phyloP scores from a whole-genome alignment of 2,797 vertebrate genomes.

The Xyrichtys novacula region DNA sequence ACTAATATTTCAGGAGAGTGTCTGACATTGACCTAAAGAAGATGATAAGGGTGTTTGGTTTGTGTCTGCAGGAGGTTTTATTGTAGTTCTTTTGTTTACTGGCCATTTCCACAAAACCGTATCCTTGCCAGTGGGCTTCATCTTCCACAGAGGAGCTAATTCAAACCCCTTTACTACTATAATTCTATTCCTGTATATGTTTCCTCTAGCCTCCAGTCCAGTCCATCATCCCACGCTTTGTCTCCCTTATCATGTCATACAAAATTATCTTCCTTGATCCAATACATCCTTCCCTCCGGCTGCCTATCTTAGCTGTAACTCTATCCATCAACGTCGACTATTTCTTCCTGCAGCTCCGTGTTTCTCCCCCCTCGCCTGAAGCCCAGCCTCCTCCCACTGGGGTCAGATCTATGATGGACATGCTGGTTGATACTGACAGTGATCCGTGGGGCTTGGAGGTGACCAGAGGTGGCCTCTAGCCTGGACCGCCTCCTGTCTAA shows the following conservation, averaged over 20 bases:
- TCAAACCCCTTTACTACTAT: neutral
- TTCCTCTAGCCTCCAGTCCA: constrained; percentile 26
- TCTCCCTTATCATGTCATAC: constrained; percentile 56
- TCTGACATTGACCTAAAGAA: neutral
- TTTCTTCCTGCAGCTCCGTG: constrained; percentile 31
- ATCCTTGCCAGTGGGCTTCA: neutral
- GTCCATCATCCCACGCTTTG: constrained; percentile 35
- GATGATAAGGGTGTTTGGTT: too few relatives aligned
- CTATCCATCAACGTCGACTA: constrained; percentile 44
- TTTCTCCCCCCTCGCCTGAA: constrained; percentile 29
- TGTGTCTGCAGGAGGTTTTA: neutral
- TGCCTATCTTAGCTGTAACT: constrained; percentile 50
- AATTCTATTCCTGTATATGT: constrained; percentile 2
- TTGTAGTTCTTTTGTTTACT: constrained; percentile 1
- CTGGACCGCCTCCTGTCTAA: constrained; percentile 54
- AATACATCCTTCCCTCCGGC: constrained; percentile 27
- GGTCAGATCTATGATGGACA: constrained; percentile 64
- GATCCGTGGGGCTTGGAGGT: constrained; percentile 45
- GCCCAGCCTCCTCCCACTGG: constrained; percentile 22
- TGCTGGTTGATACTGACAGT: constrained; percentile 36
- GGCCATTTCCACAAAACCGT: neutral
- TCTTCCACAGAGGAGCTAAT: neutral
- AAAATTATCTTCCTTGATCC: constrained; percentile 57
- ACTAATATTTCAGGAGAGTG: neutral
- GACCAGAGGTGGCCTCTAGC: constrained; percentile 22